Evolutionary conservation across 2,797 vertebrate species (phyloP).

Genomic region (Acipenser transmontanus): DNA sequence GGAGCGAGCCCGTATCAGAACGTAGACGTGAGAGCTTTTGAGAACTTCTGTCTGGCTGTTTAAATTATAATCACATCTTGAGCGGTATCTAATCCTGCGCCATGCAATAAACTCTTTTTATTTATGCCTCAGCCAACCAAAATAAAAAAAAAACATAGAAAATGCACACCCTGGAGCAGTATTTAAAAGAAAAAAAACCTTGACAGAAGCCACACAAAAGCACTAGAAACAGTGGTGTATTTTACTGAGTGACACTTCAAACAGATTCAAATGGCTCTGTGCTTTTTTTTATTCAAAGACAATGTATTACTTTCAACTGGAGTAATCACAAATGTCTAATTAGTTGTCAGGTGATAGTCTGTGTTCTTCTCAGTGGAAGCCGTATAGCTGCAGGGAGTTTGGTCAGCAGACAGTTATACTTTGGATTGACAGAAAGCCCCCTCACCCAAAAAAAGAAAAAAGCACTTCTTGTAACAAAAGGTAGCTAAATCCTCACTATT

Average conservation of each 20-base stretch:
- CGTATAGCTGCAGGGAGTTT: conserved; percentile 50
- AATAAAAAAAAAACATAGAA: neutral
- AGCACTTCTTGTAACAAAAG: conserved; percentile 58
- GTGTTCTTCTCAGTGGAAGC: conserved; percentile 47
- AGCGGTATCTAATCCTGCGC: too few species aligned
- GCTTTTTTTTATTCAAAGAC: conserved; percentile 55
- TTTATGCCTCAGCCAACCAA: neutral
- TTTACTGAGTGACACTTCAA: conserved; percentile 57
- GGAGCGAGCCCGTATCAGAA: too few species aligned
- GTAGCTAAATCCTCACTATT: conserved; percentile 44
- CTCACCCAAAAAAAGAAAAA: conserved; percentile 43
- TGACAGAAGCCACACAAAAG: conserved; percentile 4
- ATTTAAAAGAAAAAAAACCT: neutral
- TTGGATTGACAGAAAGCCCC: conserved; percentile 51
- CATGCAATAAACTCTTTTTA: too few species aligned
- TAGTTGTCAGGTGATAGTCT: conserved; percentile 63
- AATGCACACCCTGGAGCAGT: neutral
- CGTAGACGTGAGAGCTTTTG: too few species aligned
- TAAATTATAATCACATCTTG: too few species aligned
- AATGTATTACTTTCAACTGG: conserved; percentile 57
- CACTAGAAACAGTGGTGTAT: conserved; percentile 37
- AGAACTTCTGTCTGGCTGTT: too few species aligned
- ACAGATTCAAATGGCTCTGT: conserved; percentile 50
- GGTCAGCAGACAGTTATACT: conserved; percentile 51
- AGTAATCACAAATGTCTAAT: conserved; percentile 54